Conservation (phyloP, 2,797 vertebrate species). For the Triplophysa bombifrons region DNA sequence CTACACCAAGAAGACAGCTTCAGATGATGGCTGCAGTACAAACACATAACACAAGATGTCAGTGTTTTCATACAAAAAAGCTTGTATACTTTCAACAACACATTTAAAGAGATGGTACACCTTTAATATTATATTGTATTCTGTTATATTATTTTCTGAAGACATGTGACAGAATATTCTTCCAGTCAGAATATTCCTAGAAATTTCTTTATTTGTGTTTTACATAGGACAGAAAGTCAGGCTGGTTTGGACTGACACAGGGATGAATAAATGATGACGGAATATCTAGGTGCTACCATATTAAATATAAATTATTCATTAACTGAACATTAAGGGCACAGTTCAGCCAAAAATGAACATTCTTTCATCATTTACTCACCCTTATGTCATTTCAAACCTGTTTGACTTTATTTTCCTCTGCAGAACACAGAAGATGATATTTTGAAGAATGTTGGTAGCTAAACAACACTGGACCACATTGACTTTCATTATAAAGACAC, state of each 20-base stretch:
- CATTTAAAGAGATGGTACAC: background rate
- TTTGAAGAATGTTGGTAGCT: no score
- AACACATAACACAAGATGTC: slow-evolving; percentile 56
- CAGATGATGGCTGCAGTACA: slow-evolving; percentile 71
- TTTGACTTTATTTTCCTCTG: no score
- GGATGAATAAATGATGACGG: background rate
- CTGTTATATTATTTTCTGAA: no score
- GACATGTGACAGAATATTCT: no score
- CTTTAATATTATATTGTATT: no score
- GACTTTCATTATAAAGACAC: no score
- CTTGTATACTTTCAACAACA: background rate
- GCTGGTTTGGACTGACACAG: background rate
- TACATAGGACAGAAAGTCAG: background rate
- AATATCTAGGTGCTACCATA: background rate
- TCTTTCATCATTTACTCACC: no score
- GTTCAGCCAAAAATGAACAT: no score
- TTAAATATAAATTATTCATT: background rate
- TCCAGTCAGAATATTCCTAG: no score
- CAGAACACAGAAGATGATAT: no score
- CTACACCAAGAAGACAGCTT: slow-evolving; percentile 77
- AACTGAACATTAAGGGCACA: background rate
- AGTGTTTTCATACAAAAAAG: slow-evolving; percentile 37
- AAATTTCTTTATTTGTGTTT: background rate
- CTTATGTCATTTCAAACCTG: no score
- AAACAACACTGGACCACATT: no score